Percentiles rank a stretch among this genome's conserved stretches.
Evolutionary conservation across 2,113 vertebrate species (phyloP).

Genomic region (Lontra canadensis): DNA sequence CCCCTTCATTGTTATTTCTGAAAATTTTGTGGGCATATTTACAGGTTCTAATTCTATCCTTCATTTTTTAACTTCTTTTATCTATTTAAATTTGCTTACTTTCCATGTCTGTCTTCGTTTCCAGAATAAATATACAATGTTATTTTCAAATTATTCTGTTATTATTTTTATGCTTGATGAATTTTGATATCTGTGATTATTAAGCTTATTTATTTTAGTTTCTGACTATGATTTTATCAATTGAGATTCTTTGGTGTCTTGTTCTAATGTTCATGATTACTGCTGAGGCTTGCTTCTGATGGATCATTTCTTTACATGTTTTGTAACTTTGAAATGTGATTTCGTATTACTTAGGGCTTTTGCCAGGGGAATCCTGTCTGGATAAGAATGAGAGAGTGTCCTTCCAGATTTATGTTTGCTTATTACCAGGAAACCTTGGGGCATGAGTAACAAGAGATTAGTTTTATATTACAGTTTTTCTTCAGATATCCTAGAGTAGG

Average conservation of each 20-base stretch:
- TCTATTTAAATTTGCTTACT: neutral
- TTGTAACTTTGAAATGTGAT: slow-evolving; percentile 41
- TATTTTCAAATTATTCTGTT: neutral
- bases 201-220: neutral
- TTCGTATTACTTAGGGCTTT: slow-evolving; percentile 23
- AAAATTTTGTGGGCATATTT: neutral
- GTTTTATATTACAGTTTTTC: neutral
- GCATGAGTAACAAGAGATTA: slow-evolving; percentile 9
- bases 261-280: neutral
- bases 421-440: neutral
- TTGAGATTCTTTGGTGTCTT: neutral
- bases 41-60: neutral
- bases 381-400: neutral
- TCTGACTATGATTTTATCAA: neutral
- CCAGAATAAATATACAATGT: neutral
- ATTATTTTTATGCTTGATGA: neutral
- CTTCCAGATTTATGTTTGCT: slow-evolving; percentile 31
- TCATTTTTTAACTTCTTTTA: neutral
- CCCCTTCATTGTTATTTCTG: neutral
- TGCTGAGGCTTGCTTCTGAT: neutral
- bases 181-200: neutral
- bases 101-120: neutral
- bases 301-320: neutral
- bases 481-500: neutral
- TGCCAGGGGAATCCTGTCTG: neutral